Evolutionary conservation across 2,113 vertebrate genomes (phyloP).

Genomic region (Mesocricetus auratus): DNA sequence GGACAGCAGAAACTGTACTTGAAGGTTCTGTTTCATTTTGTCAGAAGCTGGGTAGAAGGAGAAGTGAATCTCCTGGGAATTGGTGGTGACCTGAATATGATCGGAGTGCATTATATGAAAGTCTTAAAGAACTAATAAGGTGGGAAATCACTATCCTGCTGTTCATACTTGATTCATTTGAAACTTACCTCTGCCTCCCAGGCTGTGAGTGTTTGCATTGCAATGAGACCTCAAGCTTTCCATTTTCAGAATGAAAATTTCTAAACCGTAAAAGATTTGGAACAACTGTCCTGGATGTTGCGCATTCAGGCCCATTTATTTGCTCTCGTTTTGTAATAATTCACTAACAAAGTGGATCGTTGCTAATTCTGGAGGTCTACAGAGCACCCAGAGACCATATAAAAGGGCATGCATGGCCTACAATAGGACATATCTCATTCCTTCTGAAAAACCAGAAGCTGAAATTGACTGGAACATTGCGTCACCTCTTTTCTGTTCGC

Average conservation of each 20-base stretch:
- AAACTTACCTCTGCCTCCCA: neutral
- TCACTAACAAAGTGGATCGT: neutral
- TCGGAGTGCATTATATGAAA: neutral
- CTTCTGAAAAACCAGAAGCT: neutral
- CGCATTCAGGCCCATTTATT: too few relatives aligned
- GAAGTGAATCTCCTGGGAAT: neutral
- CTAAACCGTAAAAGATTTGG: neutral
- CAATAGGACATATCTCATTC: too few relatives aligned
- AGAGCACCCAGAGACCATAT: neutral
- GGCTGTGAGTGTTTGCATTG: neutral
- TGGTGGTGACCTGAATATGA: neutral
- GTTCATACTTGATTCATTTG: neutral
- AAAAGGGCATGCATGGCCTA: too few relatives aligned
- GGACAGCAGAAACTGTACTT: neutral
- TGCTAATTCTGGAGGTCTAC: too few relatives aligned
- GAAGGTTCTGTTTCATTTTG: neutral
- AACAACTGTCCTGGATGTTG: neutral
- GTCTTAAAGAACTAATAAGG: neutral
- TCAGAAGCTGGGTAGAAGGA: neutral
- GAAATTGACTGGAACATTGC: neutral
- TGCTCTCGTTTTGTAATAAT: too few relatives aligned
- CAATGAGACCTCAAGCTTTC: neutral
- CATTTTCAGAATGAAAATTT: neutral
- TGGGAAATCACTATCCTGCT: neutral
- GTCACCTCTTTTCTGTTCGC: neutral